phyloP scores from a whole-genome alignment of 2,888 invertebrate species.

The Globia sparganii region DNA sequence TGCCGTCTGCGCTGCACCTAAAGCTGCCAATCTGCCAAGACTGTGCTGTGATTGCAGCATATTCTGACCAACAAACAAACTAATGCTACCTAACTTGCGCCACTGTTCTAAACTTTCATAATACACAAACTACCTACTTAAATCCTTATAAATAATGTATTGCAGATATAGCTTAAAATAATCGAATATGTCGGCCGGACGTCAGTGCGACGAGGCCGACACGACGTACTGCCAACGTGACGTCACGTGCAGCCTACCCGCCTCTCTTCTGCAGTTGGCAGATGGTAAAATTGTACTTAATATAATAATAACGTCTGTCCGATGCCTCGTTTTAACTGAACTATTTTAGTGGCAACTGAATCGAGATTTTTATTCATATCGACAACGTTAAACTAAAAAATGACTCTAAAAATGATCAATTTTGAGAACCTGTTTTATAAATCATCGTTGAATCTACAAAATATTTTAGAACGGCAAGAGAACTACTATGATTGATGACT shows the following conservation, averaged over 20 bases:
- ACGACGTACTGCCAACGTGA: conserved; percentile 61
- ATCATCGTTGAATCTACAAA: conserved; percentile 44
- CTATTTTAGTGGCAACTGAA: conserved; percentile 35
- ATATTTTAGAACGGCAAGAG: conserved; percentile 21
- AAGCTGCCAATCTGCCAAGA: not conserved
- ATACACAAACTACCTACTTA: not conserved
- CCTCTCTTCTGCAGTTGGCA: conserved; percentile 65
- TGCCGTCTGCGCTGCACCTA: too few relatives aligned
- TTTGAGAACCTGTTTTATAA: conserved; percentile 48
- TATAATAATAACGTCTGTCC: conserved; percentile 62
- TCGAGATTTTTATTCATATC: conserved; percentile 27
- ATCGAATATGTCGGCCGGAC: conserved; percentile 60
- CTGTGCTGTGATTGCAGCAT: not conserved
- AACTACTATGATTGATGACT: conserved; percentile 51
- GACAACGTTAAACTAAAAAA: conserved; percentile 14
- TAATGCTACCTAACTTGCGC: not conserved
- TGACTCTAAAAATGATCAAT: conserved; percentile 1
- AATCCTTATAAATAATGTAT: conserved; percentile 34
- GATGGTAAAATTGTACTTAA: conserved; percentile 68
- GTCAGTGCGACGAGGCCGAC: conserved; percentile 61
- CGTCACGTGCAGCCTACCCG: conserved; percentile 66
- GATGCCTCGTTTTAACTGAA: conserved; percentile 42
- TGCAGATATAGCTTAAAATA: conserved; percentile 53
- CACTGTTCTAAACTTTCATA: not conserved
- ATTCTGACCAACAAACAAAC: not conserved